Evolutionary conservation across 2,797 vertebrate species (phyloP).

Genomic region (Liasis olivaceus): DNA sequence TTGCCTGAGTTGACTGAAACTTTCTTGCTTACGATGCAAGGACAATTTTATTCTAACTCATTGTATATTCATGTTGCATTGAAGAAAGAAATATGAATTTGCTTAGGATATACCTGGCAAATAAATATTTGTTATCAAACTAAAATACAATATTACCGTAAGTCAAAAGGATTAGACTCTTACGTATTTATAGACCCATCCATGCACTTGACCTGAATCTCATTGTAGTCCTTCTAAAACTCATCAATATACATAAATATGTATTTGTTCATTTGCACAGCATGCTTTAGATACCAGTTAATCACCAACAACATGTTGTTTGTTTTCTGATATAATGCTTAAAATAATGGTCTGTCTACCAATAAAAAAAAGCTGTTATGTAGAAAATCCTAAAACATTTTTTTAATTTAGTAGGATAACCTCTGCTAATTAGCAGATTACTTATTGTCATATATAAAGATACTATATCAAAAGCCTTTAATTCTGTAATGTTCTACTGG

Average conservation of each 20-base stretch:
- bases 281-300: background rate
- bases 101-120: background rate
- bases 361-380: background rate
- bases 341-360: background rate
- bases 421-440: conserved; percentile 1
- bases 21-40: background rate
- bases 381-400: background rate
- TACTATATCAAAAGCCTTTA: background rate
- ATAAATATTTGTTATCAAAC: background rate
- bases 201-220: background rate
- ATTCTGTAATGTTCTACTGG: background rate
- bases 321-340: background rate
- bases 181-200: background rate
- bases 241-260: background rate
- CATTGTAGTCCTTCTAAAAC: background rate
- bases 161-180: background rate
- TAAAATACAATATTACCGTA: background rate
- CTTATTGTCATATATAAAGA: conserved; percentile 21
- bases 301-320: background rate
- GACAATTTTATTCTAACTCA: background rate
- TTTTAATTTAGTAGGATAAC: background rate
- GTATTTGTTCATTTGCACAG: background rate
- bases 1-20: conserved; percentile 3
- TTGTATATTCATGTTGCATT: background rate
- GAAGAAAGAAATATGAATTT: background rate